These are phyloP conservation scores for Fringilla coelebs DNA, from an alignment of 2,797 vertebrate species.

Conservation along the genomic window DNA sequence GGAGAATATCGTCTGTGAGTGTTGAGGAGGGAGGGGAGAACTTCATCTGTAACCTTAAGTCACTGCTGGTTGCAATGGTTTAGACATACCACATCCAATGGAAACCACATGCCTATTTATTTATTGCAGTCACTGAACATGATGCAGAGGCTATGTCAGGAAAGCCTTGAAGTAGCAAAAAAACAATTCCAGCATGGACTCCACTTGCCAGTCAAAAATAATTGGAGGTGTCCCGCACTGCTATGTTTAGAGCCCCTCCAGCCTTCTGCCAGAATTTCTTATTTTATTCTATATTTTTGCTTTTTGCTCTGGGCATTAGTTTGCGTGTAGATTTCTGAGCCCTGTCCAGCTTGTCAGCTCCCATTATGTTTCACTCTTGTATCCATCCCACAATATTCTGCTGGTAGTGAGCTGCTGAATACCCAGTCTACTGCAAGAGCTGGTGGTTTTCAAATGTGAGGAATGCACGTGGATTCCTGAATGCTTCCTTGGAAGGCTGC, in stretches of 20 bases:
- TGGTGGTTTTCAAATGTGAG: background rate
- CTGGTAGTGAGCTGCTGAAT: conserved; percentile 14
- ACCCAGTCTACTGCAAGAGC: background rate
- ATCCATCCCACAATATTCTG: conserved; percentile 23
- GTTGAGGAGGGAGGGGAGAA: background rate
- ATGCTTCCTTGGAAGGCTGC: background rate
- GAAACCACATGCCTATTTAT: conserved; percentile 31
- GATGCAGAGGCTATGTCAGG: background rate
- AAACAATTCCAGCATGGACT: conserved; percentile 8
- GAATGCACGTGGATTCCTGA: background rate
- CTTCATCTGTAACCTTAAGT: conserved; percentile 8
- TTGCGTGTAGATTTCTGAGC: conserved; percentile 72
- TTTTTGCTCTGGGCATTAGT: conserved; percentile 82
- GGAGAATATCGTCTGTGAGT: conserved; percentile 6
- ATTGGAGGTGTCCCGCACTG: conserved; percentile 77
- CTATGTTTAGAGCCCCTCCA: conserved; percentile 83
- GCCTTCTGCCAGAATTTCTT: conserved; percentile 76
- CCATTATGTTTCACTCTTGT: conserved; percentile 79
- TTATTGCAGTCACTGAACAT: background rate
- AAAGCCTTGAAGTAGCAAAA: conserved; percentile 41
- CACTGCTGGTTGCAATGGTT: background rate
- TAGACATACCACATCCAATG: background rate
- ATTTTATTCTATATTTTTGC: conserved; percentile 16
- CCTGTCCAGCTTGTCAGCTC: conserved; percentile 82
- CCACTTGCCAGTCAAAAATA: conserved; percentile 73